Conservation (phyloP, 2,888 invertebrate species). For the Paralinhomoeus sp. region DNA sequence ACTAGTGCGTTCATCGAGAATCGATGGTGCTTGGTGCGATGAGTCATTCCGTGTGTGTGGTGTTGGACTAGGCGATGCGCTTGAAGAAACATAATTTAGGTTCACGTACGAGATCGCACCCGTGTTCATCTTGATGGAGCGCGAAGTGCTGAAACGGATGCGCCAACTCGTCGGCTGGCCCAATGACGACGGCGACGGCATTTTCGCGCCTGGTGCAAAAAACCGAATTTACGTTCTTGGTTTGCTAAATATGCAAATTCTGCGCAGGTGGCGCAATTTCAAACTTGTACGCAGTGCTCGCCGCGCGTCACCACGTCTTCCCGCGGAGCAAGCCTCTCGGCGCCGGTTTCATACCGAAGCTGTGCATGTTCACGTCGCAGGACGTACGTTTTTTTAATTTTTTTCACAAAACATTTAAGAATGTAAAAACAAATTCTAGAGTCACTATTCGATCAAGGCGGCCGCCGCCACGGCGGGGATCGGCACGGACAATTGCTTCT, state of each 20-base stretch:
- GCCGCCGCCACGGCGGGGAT: slow-evolving; percentile 76
- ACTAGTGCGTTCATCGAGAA: too few species aligned
- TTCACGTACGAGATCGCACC: slow-evolving; percentile 99
- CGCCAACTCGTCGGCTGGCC: slow-evolving; percentile 60
- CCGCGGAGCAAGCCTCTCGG: slow-evolving; percentile 86
- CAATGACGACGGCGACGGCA: slow-evolving; percentile 73
- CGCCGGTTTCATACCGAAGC: slow-evolving; percentile 55
- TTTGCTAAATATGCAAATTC: too few species aligned
- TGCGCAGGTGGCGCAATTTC: slow-evolving; percentile 89
- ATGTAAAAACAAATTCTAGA: slow-evolving; percentile 40
- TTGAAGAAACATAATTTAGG: too few species aligned
- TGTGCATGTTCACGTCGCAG: slow-evolving; percentile 87
- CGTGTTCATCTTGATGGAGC: slow-evolving; percentile 96
- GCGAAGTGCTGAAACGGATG: slow-evolving; percentile 77
- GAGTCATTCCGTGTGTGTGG: too few species aligned
- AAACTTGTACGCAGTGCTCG: slow-evolving; percentile 83
- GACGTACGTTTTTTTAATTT: slow-evolving; percentile 41
- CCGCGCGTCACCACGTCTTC: slow-evolving; percentile 79
- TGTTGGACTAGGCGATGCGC: too few species aligned
- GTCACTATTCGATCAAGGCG: slow-evolving; percentile 84
- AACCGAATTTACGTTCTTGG: too few species aligned
- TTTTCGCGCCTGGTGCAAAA: slow-evolving; percentile 68
- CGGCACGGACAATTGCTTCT: slow-evolving; percentile 74
- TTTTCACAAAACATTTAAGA: too few species aligned
- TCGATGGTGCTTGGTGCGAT: too few species aligned